Base-by-base conservation (phyloP, 2,888 invertebrate genomes). In the Trypoxylon attenuatum region DNA sequence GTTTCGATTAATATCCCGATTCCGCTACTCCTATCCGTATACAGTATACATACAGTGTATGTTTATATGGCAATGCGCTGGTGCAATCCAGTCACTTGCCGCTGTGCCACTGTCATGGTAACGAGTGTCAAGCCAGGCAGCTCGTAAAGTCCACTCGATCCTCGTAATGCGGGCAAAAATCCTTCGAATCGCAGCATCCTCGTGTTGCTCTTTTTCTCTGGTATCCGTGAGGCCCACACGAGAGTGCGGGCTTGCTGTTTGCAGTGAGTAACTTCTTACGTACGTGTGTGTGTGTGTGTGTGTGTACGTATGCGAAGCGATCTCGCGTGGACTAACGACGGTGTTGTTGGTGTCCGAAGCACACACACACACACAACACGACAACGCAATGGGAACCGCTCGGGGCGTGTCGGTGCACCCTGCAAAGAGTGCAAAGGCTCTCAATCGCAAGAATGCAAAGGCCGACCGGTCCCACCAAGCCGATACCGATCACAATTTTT, bases 361-460 rank as follows among this genome's bases (percentile, higher is more conserved):
- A n/a, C n/a, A n/a, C n/a, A n/a, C n/a, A n/a, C n/a, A n/a, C n/a
- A n/a, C n/a, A n/a, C n/a, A n/a, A n/a, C n/a, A n/a, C n/a, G 70
- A 70, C 75, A 70, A 70, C 56, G 71, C 78, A 77, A 77, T 80
- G 82, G 78, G 80, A 82, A 81, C 76, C 79, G 79, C 79, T 77
- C 69, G 77, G 73, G 77, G 81, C 79, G 81, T 79, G 76, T 73
- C 76, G 77, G 76, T 76, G 69, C 71, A 77, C 69, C 70, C 73
- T 69, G 72, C 74, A 69, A 73, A 66, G 73, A 67, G 72, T 69
- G 72, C 74, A 69, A 73, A 66, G 73, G 68, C 76, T 77, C 78
- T 77, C 78, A 71, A 77, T 75, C 68, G 70, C 71, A 68, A 74
- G 71, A 73, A 73, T 71, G 63, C 66, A 73, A 73, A 66, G 73